Evolutionary conservation across 2,888 invertebrate species (phyloP).

Genomic region (Apamea anceps): DNA sequence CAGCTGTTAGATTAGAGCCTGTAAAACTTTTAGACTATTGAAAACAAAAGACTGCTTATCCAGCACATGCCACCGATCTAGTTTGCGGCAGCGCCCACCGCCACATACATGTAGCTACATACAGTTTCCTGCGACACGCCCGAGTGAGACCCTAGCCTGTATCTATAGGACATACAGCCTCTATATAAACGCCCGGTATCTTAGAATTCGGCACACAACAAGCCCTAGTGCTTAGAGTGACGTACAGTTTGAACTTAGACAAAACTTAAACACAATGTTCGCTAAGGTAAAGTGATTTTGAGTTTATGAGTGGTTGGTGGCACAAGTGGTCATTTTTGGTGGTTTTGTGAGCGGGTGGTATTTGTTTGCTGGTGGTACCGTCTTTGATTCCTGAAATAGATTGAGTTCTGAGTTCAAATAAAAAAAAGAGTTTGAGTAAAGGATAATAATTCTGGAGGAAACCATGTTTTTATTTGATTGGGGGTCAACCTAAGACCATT

Average conservation of each 20-base stretch:
- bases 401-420: not conserved
- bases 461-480: not conserved
- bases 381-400: not conserved
- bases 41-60: constrained; percentile 68
- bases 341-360: constrained; percentile 42
- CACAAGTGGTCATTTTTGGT: constrained; percentile 36
- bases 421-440: not conserved
- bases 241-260: constrained; percentile 80
- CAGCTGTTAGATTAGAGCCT: not conserved
- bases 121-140: constrained; percentile 80
- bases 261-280: constrained; percentile 84
- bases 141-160: constrained; percentile 74
- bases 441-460: too few relatives aligned
- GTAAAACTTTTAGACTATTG: not conserved
- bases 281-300: constrained; percentile 81
- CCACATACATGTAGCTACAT: constrained; percentile 75
- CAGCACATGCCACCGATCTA: constrained; percentile 73
- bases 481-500: not conserved
- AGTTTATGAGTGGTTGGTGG: constrained; percentile 45
- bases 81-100: constrained; percentile 83
- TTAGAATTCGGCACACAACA: constrained; percentile 86
- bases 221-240: constrained; percentile 84
- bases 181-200: constrained; percentile 87
- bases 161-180: constrained; percentile 84
- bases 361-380: constrained; percentile 1